Conservation (phyloP, 2,888 invertebrate species). For the Tipula confusa region DNA sequence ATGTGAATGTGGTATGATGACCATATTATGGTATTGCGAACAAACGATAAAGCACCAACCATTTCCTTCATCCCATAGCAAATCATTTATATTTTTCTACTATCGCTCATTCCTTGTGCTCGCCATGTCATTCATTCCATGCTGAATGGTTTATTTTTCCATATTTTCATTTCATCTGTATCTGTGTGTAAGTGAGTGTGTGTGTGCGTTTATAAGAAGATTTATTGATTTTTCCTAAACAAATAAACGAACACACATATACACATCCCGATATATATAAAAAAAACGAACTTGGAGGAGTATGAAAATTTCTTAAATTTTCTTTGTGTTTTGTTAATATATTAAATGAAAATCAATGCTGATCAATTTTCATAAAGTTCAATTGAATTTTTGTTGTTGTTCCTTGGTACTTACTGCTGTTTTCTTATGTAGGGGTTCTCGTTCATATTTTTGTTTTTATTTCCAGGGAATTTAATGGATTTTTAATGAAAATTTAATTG, state of each 20-base stretch:
- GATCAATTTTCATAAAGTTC: conserved; percentile 20
- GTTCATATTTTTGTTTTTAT: not conserved
- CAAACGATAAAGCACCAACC: not conserved
- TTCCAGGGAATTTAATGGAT: not conserved
- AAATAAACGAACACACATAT: not conserved
- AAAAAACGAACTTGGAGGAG: not conserved
- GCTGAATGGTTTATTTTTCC: not conserved
- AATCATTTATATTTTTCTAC: not conserved
- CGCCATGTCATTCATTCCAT: not conserved
- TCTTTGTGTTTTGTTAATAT: not conserved
- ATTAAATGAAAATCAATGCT: conserved; percentile 20
- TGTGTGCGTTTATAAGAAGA: no score
- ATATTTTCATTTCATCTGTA: not conserved
- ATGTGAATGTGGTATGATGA: not conserved
- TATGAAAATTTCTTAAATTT: not conserved
- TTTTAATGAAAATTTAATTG: conserved; percentile 20
- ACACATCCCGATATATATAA: not conserved
- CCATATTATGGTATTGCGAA: not conserved
- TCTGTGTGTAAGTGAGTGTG: not conserved
- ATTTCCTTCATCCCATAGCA: no score
- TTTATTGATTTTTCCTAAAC: not conserved
- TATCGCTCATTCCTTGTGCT: not conserved
- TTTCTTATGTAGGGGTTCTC: not conserved
- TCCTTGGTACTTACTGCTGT: not conserved
- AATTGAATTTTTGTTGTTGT: not conserved